These are phyloP conservation scores for Electrophaes corylata DNA, from an alignment of 2,888 invertebrate species.

Conservation along the genomic window DNA sequence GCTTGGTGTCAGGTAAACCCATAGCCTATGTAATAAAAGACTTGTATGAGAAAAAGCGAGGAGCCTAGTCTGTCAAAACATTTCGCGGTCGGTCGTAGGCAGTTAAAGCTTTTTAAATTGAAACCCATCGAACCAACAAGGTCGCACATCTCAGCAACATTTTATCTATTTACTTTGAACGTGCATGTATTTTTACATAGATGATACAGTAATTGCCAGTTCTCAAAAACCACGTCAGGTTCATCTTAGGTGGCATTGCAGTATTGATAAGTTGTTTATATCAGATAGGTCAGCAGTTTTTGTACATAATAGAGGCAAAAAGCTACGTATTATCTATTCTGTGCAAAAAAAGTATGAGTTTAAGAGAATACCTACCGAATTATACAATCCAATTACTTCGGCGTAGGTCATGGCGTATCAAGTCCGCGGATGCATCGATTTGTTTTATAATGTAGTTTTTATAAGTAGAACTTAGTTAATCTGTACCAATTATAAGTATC, in stretches of 20 bases:
- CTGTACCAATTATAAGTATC: too few species aligned
- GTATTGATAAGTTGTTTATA: not conserved
- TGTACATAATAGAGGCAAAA: not conserved
- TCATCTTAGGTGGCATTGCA: not conserved
- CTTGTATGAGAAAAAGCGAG: not conserved
- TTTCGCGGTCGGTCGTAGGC: not conserved
- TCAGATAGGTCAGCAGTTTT: not conserved
- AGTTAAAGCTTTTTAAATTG: too few species aligned
- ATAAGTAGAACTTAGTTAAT: too few species aligned
- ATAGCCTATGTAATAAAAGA: constrained; percentile 21
- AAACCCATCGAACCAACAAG: too few species aligned
- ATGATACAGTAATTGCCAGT: too few species aligned
- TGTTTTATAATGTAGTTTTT: too few species aligned
- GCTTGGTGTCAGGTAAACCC: constrained; percentile 33
- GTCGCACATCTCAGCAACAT: not conserved
- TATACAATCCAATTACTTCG: not conserved
- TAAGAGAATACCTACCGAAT: not conserved
- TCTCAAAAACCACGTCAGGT: not conserved
- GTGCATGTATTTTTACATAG: too few species aligned
- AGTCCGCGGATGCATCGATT: too few species aligned
- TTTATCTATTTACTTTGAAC: not conserved
- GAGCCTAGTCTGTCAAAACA: not conserved
- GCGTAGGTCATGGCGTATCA: constrained; percentile 10
- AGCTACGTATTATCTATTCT: not conserved
- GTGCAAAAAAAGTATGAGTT: not conserved